Conservation (phyloP, 2,797 vertebrate genomes). For the Smutsia temminckii region DNA sequence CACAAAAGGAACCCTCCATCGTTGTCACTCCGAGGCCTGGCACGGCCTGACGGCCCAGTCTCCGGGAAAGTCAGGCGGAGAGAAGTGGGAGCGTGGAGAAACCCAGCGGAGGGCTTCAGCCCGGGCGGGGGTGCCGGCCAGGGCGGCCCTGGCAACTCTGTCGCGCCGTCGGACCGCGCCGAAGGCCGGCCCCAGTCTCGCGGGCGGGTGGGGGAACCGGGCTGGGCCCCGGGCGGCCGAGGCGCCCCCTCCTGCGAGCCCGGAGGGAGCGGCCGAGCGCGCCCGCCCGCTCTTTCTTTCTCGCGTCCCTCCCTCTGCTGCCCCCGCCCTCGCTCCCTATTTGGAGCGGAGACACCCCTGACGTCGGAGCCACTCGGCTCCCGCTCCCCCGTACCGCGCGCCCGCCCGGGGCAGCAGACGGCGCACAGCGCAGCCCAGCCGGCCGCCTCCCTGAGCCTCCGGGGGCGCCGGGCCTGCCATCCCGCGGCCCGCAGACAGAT, state of each 20-base stretch:
- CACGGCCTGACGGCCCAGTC: not conserved
- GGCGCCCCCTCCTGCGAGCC: conserved; percentile 64
- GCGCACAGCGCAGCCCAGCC: conserved; percentile 67
- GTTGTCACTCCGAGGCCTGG: conserved; percentile 34
- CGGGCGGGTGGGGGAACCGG: not conserved
- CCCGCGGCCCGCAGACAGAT: not conserved
- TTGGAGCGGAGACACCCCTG: conserved; percentile 80
- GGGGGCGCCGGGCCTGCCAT: conserved; percentile 28
- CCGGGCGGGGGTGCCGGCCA: not conserved
- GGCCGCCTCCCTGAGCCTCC: conserved; percentile 41
- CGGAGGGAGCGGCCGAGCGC: conserved; percentile 61
- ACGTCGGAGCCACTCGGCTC: conserved; percentile 75
- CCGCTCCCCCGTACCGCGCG: conserved; percentile 76
- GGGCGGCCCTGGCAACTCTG: not conserved
- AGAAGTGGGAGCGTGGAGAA: not conserved
- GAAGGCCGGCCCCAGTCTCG: not conserved
- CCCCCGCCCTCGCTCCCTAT: conserved; percentile 80
- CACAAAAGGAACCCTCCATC: not conserved
- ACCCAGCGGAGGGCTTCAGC: not conserved
- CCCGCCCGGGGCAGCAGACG: conserved; percentile 76
- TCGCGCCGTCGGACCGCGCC: not conserved
- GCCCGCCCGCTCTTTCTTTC: conserved; percentile 53
- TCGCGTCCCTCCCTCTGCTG: conserved; percentile 70
- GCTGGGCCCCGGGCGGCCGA: not conserved
- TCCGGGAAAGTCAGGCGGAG: not conserved